A percentile compares a stretch with the other conserved stretches of the same genome.
These are phyloP conservation scores for Phodopus roborovskii DNA, from an alignment of 2,113 vertebrate species.

Conservation along the genomic window DNA sequence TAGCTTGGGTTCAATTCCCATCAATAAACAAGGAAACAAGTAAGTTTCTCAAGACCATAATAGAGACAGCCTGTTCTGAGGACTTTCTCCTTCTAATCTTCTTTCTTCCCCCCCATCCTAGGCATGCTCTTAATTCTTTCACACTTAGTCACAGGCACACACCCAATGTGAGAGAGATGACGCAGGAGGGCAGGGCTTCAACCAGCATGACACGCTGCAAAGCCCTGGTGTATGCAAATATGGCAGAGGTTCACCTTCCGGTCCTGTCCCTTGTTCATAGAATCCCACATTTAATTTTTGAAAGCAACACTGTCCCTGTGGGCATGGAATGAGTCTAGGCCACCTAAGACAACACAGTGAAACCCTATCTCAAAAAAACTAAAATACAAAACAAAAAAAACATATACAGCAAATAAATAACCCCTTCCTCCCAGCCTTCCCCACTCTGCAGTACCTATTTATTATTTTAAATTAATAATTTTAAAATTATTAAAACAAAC, in stretches of 20 bases:
- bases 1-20: neutral
- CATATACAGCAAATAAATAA: neutral
- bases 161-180: neutral
- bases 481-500: neutral
- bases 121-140: slow-evolving; percentile 32
- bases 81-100: neutral
- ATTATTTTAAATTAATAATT: neutral
- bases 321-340: neutral
- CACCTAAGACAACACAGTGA: neutral
- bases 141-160: slow-evolving; percentile 47
- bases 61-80: neutral
- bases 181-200: neutral
- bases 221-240: neutral
- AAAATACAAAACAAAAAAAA: neutral
- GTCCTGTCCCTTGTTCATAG: neutral
- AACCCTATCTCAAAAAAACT: neutral
- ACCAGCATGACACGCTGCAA: neutral
- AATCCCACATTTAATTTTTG: neutral
- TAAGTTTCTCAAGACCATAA: neutral
- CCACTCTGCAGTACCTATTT: neutral
- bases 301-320: neutral
- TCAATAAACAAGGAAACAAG: neutral
- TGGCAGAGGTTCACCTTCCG: neutral
- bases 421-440: neutral
- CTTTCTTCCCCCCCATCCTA: neutral